Conservation (phyloP, 2,888 invertebrate species). For the Microlaimidae sp. region DNA sequence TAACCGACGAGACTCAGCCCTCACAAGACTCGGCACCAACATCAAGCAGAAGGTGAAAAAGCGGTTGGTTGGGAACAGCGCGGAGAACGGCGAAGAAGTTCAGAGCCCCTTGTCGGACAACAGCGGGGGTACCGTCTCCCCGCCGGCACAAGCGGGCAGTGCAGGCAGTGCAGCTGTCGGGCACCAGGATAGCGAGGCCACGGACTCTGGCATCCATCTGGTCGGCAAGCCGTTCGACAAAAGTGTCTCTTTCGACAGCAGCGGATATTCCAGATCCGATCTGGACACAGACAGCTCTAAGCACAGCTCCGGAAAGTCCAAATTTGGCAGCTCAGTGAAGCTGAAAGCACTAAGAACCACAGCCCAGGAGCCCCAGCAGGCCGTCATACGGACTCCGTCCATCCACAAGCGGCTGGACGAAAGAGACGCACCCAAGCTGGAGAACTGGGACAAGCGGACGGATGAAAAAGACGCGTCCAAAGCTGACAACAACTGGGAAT, state of each 20-base stretch:
- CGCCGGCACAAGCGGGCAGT: too few relatives aligned
- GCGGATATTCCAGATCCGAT: background rate
- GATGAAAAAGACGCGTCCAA: too few relatives aligned
- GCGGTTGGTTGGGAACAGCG: background rate
- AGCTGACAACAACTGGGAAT: too few relatives aligned
- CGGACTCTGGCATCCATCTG: background rate
- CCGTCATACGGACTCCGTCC: too few relatives aligned
- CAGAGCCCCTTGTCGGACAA: background rate
- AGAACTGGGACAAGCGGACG: too few relatives aligned
- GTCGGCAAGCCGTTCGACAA: background rate
- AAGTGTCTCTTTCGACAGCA: background rate
- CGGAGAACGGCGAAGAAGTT: background rate
- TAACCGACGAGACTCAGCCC: background rate
- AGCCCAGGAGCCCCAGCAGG: background rate
- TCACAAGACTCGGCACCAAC: background rate
- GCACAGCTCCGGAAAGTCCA: constrained; percentile 1
- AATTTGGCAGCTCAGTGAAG: background rate
- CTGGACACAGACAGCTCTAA: background rate
- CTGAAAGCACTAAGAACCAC: background rate
- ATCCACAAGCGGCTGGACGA: too few relatives aligned
- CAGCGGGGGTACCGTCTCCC: too few relatives aligned
- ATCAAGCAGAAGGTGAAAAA: background rate
- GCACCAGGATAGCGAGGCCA: background rate
- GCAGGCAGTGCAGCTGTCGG: too few relatives aligned
- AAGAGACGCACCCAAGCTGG: too few relatives aligned